Evolutionary conservation across 1,140 invertebrate species (phyloP), one percentile per base, ranked within the genome.

Genomic region (Holotrichia oblita): DNA sequence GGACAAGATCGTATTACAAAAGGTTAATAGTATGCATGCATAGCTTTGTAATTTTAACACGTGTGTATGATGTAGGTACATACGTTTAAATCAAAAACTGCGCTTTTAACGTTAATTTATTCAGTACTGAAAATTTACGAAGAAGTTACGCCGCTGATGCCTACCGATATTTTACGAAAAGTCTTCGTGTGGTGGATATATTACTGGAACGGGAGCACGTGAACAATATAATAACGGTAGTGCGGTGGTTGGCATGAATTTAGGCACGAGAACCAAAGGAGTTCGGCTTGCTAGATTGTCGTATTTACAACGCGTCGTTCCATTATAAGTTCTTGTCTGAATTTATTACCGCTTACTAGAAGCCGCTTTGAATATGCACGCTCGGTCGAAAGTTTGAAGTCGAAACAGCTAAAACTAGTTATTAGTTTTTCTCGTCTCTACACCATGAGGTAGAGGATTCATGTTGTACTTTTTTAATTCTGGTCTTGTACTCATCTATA

Each of bases 231-330:
- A 69, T 69, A 69, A 27, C 61, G 61, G 61, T 22, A 7, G 61
- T 12, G 22, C 12, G 20, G 22, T 27, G 61, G 24, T 34, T 17
- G 61, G 22, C 27, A 27, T 9, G 22, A 69, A 69, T 69, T 69
- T 69, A 69, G 61, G 22, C 22, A 2, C 61, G 10, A 24, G 61
- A 55, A 55, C 48, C 22, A 34, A 20, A 27, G 20, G 14, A 69
- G 22, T 69, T 34, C 22, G 61, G 61, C 61, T 69, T 69, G 20
- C 61, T 9, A 69, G 61, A 27, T 69, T 69, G 61, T 69, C 22
- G 27, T 34, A 22, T 69, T 69, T 69, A 69, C 22, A 69, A 69
- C 61, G 20, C 61, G 22, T 24, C 27, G 61, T 34, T 69, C 22
- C 27, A 69, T 69, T 69, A 34, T 69, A 24, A 34, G 20, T 69